Conservation (phyloP, 2,888 invertebrate genomes). For the Drosophila parthenogenetica region DNA sequence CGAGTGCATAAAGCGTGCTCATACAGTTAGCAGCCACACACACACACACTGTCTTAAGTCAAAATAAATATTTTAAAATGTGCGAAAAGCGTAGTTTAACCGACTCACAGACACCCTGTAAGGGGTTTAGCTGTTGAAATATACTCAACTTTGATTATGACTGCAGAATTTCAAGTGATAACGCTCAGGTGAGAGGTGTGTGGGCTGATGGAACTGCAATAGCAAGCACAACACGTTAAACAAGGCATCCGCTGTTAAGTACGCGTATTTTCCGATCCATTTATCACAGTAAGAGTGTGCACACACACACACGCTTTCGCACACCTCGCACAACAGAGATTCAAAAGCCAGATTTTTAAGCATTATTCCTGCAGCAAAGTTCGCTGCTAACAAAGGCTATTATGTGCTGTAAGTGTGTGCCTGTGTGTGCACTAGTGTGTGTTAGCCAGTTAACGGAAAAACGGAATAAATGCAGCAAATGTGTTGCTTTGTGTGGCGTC, state of each 20-base stretch:
- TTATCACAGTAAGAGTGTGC: constrained; percentile 66
- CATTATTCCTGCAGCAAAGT: constrained; percentile 30
- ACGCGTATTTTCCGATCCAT: constrained; percentile 78
- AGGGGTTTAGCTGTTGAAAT: not conserved
- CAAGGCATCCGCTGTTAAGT: constrained; percentile 65
- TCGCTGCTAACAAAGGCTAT: constrained; percentile 44
- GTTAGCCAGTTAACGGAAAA: constrained; percentile 69
- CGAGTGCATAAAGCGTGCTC: constrained; percentile 46
- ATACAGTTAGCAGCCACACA: constrained; percentile 8
- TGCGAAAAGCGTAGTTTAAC: not conserved
- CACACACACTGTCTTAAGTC: constrained; percentile 18
- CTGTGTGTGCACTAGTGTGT: constrained; percentile 19
- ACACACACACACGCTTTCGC: not conserved
- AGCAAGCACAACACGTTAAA: constrained; percentile 47
- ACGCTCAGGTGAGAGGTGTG: not conserved
- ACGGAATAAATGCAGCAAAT: constrained; percentile 62
- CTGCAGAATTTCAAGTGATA: not conserved
- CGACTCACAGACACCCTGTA: constrained; percentile 7
- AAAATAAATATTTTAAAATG: constrained; percentile 43
- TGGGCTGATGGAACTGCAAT: constrained; percentile 10
- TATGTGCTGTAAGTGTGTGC: constrained; percentile 11
- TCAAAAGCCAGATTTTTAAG: constrained; percentile 57
- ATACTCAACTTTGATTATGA: not conserved
- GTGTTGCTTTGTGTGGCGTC: constrained; percentile 56
- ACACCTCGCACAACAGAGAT: constrained; percentile 23